Conservation (phyloP, 1,140 invertebrate genomes). For the Eupeodes corollae region DNA sequence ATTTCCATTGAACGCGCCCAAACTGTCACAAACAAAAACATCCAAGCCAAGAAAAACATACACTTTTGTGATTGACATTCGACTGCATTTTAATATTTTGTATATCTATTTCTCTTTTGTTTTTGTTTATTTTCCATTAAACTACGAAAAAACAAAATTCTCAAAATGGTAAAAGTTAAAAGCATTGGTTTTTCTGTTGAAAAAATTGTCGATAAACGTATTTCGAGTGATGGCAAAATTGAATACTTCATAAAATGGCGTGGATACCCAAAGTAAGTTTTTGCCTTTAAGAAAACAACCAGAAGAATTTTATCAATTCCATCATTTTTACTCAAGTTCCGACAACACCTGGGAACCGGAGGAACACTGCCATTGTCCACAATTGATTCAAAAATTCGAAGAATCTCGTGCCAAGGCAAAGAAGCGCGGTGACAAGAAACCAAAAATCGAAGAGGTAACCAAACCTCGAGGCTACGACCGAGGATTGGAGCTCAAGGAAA, state of each 20-base stretch:
- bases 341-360: constrained; percentile 84
- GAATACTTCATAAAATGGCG: constrained; percentile 38
- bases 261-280: constrained; percentile 20
- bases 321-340: constrained; percentile 31
- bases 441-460: constrained; percentile 31
- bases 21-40: too few relatives aligned
- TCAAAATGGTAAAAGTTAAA: constrained; percentile 19
- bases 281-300: not conserved
- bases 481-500: constrained; percentile 81
- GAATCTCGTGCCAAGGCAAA: constrained; percentile 58
- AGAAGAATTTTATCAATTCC: not conserved
- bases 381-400: constrained; percentile 81
- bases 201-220: constrained; percentile 36
- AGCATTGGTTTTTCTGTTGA: constrained; percentile 35
- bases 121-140: too few relatives aligned
- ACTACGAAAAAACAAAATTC: too few relatives aligned
- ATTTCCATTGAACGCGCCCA: too few relatives aligned
- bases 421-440: constrained; percentile 37
- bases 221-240: constrained; percentile 35
- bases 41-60: too few relatives aligned
- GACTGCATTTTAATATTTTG: too few relatives aligned
- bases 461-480: constrained; percentile 60
- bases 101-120: too few relatives aligned
- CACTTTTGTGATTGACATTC: too few relatives aligned
- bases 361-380: constrained; percentile 84